Conservation (phyloP, 2,113 vertebrate genomes). For the Saguinus imperator region DNA sequence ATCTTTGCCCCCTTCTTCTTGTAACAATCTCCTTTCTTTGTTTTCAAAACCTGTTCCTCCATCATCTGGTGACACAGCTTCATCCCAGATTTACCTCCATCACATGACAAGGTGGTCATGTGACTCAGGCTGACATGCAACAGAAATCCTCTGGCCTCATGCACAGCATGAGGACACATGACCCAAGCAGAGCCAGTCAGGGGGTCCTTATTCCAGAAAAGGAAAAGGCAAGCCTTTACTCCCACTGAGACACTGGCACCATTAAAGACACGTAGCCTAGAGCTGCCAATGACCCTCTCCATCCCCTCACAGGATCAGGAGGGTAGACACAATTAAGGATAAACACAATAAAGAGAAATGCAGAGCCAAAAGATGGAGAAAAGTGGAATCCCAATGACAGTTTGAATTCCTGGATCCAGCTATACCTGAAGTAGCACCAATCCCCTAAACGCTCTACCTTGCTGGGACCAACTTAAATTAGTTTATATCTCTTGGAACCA, state of each 20-base stretch:
- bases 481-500: neutral
- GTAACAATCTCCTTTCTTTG: too few relatives aligned
- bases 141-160: neutral
- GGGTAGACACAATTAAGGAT: rapidly evolving
- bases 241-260: too few relatives aligned
- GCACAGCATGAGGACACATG: neutral
- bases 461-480: neutral
- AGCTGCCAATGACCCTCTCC: neutral
- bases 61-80: neutral
- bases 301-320: rapidly evolving
- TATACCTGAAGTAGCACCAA: neutral
- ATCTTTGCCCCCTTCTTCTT: neutral
- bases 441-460: neutral
- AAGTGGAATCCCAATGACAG: neutral
- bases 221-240: neutral
- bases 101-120: neutral
- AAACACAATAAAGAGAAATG: neutral
- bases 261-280: neutral
- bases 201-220: neutral
- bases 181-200: neutral
- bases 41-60: neutral
- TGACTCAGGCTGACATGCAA: neutral
- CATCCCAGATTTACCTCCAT: neutral
- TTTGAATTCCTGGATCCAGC: neutral
- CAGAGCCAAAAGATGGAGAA: neutral